Evolutionary conservation across 2,797 vertebrate genomes (phyloP).

Genomic region (Microcaecilia unicolor): DNA sequence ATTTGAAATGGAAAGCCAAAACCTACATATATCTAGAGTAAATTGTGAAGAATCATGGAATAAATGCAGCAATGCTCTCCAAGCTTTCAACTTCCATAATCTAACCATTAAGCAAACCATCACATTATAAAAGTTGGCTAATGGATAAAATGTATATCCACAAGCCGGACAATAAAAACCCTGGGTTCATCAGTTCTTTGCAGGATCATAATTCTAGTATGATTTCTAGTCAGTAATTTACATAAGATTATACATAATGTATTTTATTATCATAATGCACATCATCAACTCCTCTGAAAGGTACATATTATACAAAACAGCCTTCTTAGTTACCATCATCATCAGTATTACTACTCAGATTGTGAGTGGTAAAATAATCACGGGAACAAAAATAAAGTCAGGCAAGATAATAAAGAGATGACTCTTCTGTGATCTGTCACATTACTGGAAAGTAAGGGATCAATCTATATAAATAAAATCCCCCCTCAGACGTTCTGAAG

Average conservation of each 20-base stretch:
- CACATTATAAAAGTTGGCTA: no score
- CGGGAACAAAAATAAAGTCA: conserved; percentile 32
- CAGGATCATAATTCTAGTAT: conserved; percentile 13
- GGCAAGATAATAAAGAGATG: conserved; percentile 17
- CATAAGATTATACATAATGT: conserved; percentile 35
- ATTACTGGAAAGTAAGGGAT: no score
- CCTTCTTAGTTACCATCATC: conserved; percentile 11
- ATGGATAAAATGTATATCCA: no score
- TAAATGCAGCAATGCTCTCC: no score
- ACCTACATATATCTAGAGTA: no score
- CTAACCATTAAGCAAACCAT: no score
- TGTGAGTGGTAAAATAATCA: conserved; percentile 24
- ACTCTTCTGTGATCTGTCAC: conserved; percentile 21
- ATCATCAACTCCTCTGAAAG: conserved; percentile 19
- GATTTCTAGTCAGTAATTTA: conserved; percentile 26
- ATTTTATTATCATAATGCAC: conserved; percentile 21
- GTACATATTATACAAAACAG: conserved; percentile 6
- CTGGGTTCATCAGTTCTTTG: background rate
- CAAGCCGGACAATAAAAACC: no score
- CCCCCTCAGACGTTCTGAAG: no score
- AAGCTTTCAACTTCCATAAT: no score
- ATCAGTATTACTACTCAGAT: conserved; percentile 24
- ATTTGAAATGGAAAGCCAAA: no score
- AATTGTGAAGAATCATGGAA: no score
- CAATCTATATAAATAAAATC: no score